Evolutionary conservation across 2,797 vertebrate genomes (phyloP), one percentile per base, ranked within the genome.

Genomic region (Menidia menidia): DNA sequence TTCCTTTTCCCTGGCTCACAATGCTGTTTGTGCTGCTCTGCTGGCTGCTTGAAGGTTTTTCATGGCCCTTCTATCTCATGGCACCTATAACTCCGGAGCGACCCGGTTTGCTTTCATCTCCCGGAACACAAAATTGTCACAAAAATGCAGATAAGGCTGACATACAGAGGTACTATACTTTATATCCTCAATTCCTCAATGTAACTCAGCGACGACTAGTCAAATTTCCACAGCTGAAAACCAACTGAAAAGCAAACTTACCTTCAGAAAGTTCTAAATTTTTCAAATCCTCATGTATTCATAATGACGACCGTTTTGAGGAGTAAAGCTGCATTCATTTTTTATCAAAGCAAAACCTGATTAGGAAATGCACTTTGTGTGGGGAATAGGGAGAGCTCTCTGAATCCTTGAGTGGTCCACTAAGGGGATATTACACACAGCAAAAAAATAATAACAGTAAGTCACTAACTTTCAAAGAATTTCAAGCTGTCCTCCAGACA

Each of bases 301-400:
- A 57, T 16, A 25, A 65, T 54, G 13, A 47, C 31, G 63, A 19
- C 47, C 0, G 0, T 14, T 2, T 11, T 0, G 14, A 35, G 41
- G 72, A 9, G 56, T 45, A 30, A 53, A 53, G 7, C 60, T 64
- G 1, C 52, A 57, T 71, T 60, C 14, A 45, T 64, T 50, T 60
- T 73, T 73, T 14, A 54, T 57, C 42, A 54, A 68, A 61, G 39
- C 18, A 62, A 53, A 71, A 55, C 19, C 12, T 68, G 53, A 64
- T 77, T 42, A 54, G 44, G 31, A 1, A 39, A 39, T 33, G 25
- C 32, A 41, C 33, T 76, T 53, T 60, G 39, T 19, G 1, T 32
- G 44, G 13, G 62, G 15, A 15, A 41, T 54, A 8, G 18, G 30
- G 9, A 42, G 11, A 50, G 25, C 12, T 50, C 44, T 25, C 45